Evolutionary conservation across 2,888 invertebrate species (phyloP), one percentile per base, ranked within the genome.

Genomic region (Melipona beecheii): DNA sequence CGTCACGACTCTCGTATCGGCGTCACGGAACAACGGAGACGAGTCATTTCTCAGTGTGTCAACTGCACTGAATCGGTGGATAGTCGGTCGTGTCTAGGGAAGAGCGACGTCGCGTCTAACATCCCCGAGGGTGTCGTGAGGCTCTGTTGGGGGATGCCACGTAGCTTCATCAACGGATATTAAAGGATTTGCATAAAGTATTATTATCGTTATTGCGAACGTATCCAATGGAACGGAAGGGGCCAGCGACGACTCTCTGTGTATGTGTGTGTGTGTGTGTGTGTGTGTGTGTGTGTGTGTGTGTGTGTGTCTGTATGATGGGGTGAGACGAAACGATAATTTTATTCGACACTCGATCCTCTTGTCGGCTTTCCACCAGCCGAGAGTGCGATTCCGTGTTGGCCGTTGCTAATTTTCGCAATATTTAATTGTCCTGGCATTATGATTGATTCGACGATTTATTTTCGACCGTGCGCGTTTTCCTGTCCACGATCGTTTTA

Each of bases 151-250:
- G 86, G 85, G 89, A 78, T 54, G 89, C 83, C 83, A 86, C 86
- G 92, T 84, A 90, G 92, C 93, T 93, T 93, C 93, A 93, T 94
- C 94, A 93, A 91, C 93, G 93, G 92, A 94, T 93, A 94, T 94
- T 94, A 94, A 94, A 94, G 93, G 93, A 94, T 94, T 94, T 94
- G 94, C 94, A 94, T 94, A 92, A 93, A 93, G 93, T 92, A 93
- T 94, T 92, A 92, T 92, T 91, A 92, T 92, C 90, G 91, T 92
- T 91, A 91, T 91, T 92, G 91, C 92, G 91, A 91, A 90, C 91
- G 89, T 89, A 89, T 88, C 89, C 88, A 80, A 81, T 72, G 80
- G 86, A 85, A 87, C 86, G 84, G 66, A 68, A 68, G 75, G 75
- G 87, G 84, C 69, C 79, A 82, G 76, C 84, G 76, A 71, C 17